Base-by-base conservation (phyloP, 2,888 invertebrate genomes). In the Netelia melanura region DNA sequence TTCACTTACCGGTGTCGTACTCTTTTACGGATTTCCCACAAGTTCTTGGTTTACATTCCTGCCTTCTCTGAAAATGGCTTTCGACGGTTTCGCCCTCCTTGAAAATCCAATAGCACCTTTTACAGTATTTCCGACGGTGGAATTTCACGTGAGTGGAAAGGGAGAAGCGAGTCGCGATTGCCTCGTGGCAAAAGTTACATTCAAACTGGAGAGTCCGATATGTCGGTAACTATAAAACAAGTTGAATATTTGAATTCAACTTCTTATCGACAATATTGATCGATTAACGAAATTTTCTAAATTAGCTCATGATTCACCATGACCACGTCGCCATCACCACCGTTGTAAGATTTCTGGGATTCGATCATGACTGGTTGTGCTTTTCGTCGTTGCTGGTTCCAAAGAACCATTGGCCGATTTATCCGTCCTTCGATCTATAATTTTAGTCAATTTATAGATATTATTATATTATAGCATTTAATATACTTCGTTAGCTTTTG, bases 141-240 rank as follows among this genome's bases (percentile, higher is more conserved):
- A 82, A 90, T 76, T 92, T 92, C 21, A 92, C 90, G 81, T 92
- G 92, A 23, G 92, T 92, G n/a, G 92, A 91, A 3, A 92, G 84
- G 5, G 92, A 92, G 11, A 85, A 65, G 5, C 89, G 67, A n/a
- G 92, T 92, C 10, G 92, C 92, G 14, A 92, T 87, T 44, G 87
- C 86, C 21, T 91, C 91, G 2, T 76, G 87, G 76, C 92, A 92
- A 80, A 89, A 89, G 83, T 91, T 92, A 81, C 92, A 92, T 70
- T 88, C 70, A 44, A 87, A 91, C 8, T 79, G 70, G 58, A 90
- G 78, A 30, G 75, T 70, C 43, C 90, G 88, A 75, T 83, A 85
- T 43, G 86, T 82, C 23, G 86, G 78, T 48, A 86, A n/a, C 89
- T 90, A 80, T 3, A 43, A 54, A 44, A 62, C 43, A 68, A 38